Percentiles rank a stretch among this genome's conserved stretches.
Evolutionary conservation across 2,797 vertebrate species (phyloP).

Genomic region (Rachycentron canadum): DNA sequence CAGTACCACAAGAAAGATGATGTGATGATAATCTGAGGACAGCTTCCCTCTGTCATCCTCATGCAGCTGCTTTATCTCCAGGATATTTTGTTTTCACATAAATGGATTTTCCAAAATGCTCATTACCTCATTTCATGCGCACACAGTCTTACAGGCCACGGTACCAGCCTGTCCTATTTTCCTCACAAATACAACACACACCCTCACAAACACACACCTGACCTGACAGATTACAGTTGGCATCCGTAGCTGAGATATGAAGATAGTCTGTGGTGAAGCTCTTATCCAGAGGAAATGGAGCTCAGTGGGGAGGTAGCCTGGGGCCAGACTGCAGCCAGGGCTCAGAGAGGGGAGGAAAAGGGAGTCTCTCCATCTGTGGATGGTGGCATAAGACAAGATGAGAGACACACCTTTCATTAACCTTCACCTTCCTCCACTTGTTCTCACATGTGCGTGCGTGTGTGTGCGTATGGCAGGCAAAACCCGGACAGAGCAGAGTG

Average conservation of each 20-base stretch:
- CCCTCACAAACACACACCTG: conserved; percentile 10
- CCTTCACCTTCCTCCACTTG: conserved; percentile 77
- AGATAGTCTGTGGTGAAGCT: conserved; percentile 43
- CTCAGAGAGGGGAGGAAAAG: conserved; percentile 38
- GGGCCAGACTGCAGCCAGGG: conserved; percentile 38
- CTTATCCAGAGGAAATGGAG: conserved; percentile 60
- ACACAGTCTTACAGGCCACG: conserved; percentile 9
- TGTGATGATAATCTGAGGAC: conserved; percentile 36
- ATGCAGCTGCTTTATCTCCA: conserved; percentile 39
- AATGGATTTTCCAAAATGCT: conserved; percentile 9
- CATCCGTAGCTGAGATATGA: conserved; percentile 61
- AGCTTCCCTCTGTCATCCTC: conserved; percentile 34
- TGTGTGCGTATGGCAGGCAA: conserved; percentile 38
- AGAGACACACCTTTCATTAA: conserved; percentile 73
- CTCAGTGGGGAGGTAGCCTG: conserved; percentile 36
- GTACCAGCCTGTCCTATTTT: conserved; percentile 38
- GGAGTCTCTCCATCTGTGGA: conserved; percentile 72
- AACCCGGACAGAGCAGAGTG: neutral
- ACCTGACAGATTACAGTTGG: conserved; percentile 62
- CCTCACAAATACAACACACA: conserved; percentile 12
- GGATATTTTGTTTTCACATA: conserved; percentile 29
- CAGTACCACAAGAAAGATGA: conserved; percentile 30
- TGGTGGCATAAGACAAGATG: conserved; percentile 62
- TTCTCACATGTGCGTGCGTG: conserved; percentile 27
- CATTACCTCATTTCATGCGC: conserved; percentile 24